Conservation (phyloP, 2,797 vertebrate species). For the Acanthurus leucopareius region DNA sequence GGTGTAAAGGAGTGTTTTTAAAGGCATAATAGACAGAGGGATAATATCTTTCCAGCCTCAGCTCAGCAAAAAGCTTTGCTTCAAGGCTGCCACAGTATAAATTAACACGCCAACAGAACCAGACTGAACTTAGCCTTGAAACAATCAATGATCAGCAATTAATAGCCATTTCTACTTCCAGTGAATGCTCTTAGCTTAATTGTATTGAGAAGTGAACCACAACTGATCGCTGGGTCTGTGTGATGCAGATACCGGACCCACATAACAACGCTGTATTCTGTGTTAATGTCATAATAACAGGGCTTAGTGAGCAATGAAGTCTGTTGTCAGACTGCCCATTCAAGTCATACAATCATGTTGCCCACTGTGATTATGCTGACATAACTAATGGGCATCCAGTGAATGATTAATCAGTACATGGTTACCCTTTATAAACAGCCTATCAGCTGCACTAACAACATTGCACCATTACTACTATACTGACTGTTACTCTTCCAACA, state of each 20-base stretch:
- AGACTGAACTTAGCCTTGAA: not conserved
- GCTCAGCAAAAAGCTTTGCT: not conserved
- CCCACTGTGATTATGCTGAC: slow-evolving; percentile 8
- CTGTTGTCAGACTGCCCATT: slow-evolving; percentile 19
- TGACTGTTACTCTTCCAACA: not conserved
- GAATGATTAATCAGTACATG: slow-evolving; percentile 24
- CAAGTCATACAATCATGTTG: not conserved
- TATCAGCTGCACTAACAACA: not conserved
- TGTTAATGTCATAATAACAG: slow-evolving; percentile 23
- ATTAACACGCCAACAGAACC: not conserved
- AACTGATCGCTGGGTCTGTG: not conserved
- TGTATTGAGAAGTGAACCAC: slow-evolving; percentile 8
- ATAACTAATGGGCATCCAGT: slow-evolving; percentile 3
- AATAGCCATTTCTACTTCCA: not conserved
- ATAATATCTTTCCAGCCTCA: slow-evolving; percentile 1
- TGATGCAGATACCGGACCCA: not conserved
- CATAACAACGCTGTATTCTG: not conserved
- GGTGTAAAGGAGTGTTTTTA: not conserved
- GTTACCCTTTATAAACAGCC: slow-evolving; percentile 12
- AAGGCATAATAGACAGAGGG: not conserved
- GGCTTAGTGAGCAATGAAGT: slow-evolving; percentile 15
- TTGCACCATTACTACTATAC: not conserved
- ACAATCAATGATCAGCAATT: slow-evolving; percentile 24
- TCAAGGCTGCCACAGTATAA: slow-evolving; percentile 11
- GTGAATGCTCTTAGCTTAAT: slow-evolving; percentile 28